Evolutionary conservation across 2,113 vertebrate genomes (phyloP), one percentile per base, ranked within the genome.

Genomic region (Glareola pratincola): DNA sequence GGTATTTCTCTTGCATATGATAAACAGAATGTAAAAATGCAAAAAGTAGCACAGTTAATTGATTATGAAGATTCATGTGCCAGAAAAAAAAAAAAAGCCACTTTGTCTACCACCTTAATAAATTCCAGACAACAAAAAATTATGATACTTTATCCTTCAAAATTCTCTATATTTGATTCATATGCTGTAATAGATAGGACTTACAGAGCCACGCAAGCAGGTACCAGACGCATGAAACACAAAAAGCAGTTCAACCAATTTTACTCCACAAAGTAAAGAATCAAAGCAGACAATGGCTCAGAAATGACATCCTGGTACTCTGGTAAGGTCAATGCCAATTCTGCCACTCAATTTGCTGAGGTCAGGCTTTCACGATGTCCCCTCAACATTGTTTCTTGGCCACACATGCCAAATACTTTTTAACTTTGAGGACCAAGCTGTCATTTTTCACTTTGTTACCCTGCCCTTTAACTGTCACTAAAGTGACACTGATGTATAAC

Each of bases 401-500:
- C 75, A 78, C 10, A 48, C 39, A 8, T 12, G 50, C 92, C 69
- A 84, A 94, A 81, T 36, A 21, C 45, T 87, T 92, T 51, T 91
- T 72, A 91, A 89, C 80, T 94, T 66, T 57, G 73, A 94, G 81
- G 47, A 86, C 60, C 39, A n/a, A 74, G 39, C 48, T 94, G 95
- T 87, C 86, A 85, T 92, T 92, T 94, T 75, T 94, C 73, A 94
- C 91, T 95, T 78, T 73, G 91, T 92, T 85, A 91, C 62, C 39
- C 73, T 97, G 95, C 69, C 88, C 83, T 97, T 94, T 88, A 94
- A 64, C 86, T 91, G 91, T 88, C 94, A 94, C 45, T 68, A 8
- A 82, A 85, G 57, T 78, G 74, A 94, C 91, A 92, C 64, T 96
- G 90, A 96, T 59, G 67, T 36, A 94, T 88, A 86, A 53, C 67